Conservation (phyloP, 2,888 invertebrate species). For the Caenorhabditis sp. region DNA sequence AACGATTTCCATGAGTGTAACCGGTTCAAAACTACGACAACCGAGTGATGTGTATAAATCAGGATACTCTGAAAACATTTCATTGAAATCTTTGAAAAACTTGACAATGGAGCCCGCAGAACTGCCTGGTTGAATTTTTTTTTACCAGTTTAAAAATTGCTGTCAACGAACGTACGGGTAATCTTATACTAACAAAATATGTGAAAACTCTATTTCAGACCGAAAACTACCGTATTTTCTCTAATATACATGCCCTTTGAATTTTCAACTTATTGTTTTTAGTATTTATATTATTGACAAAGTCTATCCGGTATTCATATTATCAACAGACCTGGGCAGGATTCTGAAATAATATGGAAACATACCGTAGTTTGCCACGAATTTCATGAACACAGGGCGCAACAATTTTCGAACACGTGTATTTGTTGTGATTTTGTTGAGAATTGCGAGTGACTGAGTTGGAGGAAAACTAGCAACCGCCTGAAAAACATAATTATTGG, state of each 20-base stretch:
- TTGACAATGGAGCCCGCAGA: neutral
- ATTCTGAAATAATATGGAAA: neutral
- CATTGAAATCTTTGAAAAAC: too few relatives aligned
- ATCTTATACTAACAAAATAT: neutral
- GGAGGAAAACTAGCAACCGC: neutral
- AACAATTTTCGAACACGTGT: neutral
- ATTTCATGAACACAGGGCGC: neutral
- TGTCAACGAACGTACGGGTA: too few relatives aligned
- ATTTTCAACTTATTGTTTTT: too few relatives aligned
- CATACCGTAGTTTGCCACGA: conserved; percentile 8
- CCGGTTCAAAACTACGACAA: conserved; percentile 21
- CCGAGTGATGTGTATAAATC: conserved; percentile 11
- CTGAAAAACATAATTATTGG: too few relatives aligned
- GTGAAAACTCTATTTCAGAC: neutral
- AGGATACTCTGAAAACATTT: neutral
- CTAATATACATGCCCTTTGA: too few relatives aligned
- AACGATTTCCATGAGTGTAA: conserved; percentile 26
- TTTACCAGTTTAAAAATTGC: neutral
- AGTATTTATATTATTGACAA: too few relatives aligned
- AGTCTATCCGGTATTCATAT: too few relatives aligned
- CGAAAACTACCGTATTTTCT: too few relatives aligned
- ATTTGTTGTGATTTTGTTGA: conserved; percentile 5
- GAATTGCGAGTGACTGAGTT: conserved; percentile 1
- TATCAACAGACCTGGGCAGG: too few relatives aligned
- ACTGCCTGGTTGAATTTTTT: neutral